Conservation (phyloP, 2,113 vertebrate species). For the Geococcyx californianus region DNA sequence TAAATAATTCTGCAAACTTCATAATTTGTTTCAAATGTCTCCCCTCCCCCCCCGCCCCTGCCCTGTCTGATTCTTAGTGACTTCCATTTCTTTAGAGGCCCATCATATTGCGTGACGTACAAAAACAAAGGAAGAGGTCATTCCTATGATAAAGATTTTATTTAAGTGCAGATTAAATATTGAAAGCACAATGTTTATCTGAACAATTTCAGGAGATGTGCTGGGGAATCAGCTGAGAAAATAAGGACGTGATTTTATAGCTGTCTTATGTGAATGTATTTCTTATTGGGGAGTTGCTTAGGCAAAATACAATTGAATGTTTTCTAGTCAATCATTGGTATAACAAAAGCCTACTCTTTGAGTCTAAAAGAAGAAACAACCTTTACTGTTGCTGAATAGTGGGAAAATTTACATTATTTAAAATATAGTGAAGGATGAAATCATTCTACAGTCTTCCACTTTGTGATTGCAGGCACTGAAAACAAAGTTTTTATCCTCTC, state of each 20-base stretch:
- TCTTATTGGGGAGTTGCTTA: background rate
- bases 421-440: background rate
- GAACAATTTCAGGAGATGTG: background rate
- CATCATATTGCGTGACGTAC: background rate
- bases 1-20: background rate
- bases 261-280: background rate
- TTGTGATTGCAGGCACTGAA: background rate
- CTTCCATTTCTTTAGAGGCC: background rate
- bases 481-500: background rate
- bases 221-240: background rate
- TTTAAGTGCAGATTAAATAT: background rate
- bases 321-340: background rate
- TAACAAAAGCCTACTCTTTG: background rate
- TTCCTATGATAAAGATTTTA: background rate
- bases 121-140: background rate
- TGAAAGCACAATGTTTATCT: background rate
- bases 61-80: background rate
- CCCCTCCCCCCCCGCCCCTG: background rate
- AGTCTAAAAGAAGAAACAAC: background rate
- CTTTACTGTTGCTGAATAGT: background rate
- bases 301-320: background rate
- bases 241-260: background rate
- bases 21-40: background rate
- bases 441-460: background rate
- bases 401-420: background rate